These are phyloP conservation scores for Harlomillsia oculata DNA, from an alignment of 1,140 invertebrate species.

Conservation along the genomic window DNA sequence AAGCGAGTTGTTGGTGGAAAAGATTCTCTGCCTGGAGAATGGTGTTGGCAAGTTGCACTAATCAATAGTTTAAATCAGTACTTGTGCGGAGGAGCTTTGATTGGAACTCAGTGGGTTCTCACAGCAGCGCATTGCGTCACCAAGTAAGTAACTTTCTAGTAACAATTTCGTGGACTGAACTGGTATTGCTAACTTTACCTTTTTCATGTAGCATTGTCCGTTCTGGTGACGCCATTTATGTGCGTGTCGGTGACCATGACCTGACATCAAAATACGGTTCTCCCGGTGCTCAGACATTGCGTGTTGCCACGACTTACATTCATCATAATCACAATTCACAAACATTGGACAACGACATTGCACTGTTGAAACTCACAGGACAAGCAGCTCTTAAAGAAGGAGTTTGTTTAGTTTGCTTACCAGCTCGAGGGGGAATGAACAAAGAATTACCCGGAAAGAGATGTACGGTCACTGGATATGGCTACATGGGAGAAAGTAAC, in stretches of 20 bases:
- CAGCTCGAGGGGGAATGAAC: conserved; percentile 59
- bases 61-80: conserved; percentile 90
- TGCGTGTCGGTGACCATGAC: conserved; percentile 87
- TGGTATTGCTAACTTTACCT: background rate
- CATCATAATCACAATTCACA: conserved; percentile 95
- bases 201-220: conserved; percentile 48
- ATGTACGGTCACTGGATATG: conserved; percentile 83
- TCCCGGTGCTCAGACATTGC: conserved; percentile 73
- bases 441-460: conserved; percentile 74
- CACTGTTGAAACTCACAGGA: conserved; percentile 78
- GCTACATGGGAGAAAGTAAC: conserved; percentile 87
- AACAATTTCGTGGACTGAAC: background rate
- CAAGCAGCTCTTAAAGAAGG: conserved; percentile 79
- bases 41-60: conserved; percentile 91
- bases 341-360: conserved; percentile 91
- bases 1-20: conserved; percentile 75
- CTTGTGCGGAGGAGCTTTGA: conserved; percentile 87
- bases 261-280: conserved; percentile 74
- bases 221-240: conserved; percentile 80
- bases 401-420: conserved; percentile 75
- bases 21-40: conserved; percentile 78
- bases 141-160: conserved; percentile 66
- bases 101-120: conserved; percentile 66
- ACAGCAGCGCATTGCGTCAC: conserved; percentile 93
- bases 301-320: conserved; percentile 85